Evolutionary conservation across 2,888 invertebrate genomes (phyloP).

Genomic region (Rotaria magnacalcarata): DNA sequence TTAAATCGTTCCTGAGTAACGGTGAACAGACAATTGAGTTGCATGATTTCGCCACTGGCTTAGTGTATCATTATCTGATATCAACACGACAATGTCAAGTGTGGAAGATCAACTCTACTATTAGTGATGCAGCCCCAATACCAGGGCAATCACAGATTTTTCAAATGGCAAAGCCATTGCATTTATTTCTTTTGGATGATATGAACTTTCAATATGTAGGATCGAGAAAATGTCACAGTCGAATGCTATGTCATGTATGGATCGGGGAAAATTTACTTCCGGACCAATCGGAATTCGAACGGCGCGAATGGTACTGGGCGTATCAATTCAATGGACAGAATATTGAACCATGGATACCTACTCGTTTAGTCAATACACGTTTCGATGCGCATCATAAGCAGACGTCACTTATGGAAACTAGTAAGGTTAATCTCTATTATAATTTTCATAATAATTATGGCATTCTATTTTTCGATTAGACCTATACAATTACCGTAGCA

Average conservation of each 20-base stretch:
- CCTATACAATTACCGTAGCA: neutral
- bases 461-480: neutral
- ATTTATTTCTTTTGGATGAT: neutral
- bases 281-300: neutral
- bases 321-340: neutral
- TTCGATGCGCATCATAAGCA: too few species aligned
- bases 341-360: too few species aligned
- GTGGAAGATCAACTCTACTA: neutral
- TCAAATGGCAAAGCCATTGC: neutral
- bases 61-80: neutral
- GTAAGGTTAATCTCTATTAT: neutral
- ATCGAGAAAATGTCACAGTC: neutral
- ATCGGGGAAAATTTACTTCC: neutral
- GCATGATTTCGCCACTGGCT: neutral
- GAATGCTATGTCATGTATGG: neutral
- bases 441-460: neutral
- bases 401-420: too few species aligned
- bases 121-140: neutral
- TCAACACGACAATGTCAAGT: neutral
- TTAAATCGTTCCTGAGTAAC: neutral
- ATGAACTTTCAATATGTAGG: neutral
- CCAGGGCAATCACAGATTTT: neutral
- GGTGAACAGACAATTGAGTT: neutral
- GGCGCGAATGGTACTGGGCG: neutral
- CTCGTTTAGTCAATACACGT: too few species aligned